Conservation (phyloP, 2,797 vertebrate species). For the Liparis tanakae region DNA sequence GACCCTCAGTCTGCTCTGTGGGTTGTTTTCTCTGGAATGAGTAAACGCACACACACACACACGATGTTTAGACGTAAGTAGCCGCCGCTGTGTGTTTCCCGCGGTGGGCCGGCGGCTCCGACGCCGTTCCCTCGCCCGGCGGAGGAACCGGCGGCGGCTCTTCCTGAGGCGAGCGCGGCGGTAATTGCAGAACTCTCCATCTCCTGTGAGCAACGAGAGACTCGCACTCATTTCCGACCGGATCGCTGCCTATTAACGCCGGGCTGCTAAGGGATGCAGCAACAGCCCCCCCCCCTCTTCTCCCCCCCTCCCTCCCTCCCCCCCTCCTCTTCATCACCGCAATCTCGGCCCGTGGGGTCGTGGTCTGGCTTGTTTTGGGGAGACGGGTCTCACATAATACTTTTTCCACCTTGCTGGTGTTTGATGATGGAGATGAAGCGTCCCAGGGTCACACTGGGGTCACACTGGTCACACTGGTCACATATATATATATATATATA, state of each 20-base stretch:
- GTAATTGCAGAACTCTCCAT: conserved; percentile 41
- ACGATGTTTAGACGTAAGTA: conserved; percentile 24
- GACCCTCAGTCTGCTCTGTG: conserved; percentile 15
- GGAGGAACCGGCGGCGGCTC: conserved; percentile 23
- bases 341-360: conserved; percentile 26
- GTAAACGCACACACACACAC: too few species aligned
- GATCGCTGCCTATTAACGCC: conserved; percentile 26
- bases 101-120: not conserved
- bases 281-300: not conserved
- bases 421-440: conserved; percentile 40
- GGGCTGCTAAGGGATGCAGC: conserved; percentile 36
- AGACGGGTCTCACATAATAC: conserved; percentile 37
- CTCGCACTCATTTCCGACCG: conserved; percentile 54
- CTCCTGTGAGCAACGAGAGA: conserved; percentile 52
- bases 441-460: conserved; percentile 10
- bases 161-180: conserved; percentile 34
- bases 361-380: conserved; percentile 50
- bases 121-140: not conserved
- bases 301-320: not conserved
- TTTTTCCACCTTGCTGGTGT: conserved; percentile 57
- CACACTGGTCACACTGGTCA: too few species aligned
- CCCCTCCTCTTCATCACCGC: conserved; percentile 6
- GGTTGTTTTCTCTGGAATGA: conserved; percentile 35
- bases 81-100: conserved; percentile 37
- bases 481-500: too few species aligned